Base-by-base conservation (phyloP, 2,113 vertebrate genomes). In the Pteronura brasiliensis region DNA sequence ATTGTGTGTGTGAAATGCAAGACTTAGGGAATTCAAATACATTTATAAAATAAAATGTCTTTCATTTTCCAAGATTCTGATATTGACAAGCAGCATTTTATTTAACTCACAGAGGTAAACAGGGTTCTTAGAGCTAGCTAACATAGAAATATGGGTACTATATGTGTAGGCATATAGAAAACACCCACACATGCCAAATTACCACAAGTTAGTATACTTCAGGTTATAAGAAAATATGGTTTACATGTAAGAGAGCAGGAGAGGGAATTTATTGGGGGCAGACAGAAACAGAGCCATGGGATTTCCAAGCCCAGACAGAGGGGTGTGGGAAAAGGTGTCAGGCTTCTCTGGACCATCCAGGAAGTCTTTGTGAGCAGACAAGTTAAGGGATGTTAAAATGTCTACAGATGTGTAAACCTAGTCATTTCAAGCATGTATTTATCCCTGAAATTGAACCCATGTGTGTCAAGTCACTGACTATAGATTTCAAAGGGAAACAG, bases 381-480 rank as follows among this genome's bases (percentile, higher is more conserved):
- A 97, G 83, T 96, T 97, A 96, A 97, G 92, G 82, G 97, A 97
- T 95, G 97, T 96, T 98, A 97, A 98, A 98, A 96, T 97, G 97
- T 98, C 97, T 97, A 96, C 97, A 98, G 98, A 98, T 98, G 97
- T 97, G 93, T 97, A 96, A 98, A 95, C 97, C 94, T 93, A 76
- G 82, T 97, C 95, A 96, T 96, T 98, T 86, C 85, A 86, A 94
- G 94, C 97, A 92, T 92, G 74, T 96, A 97, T 97, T 97, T 97
- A 98, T 93, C 94, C 96, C 97, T 86, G 93, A 98, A 98, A 98
- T 98, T 97, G 96, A 98, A 98, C 67, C 97, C 98, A 98, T 96
- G 94, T 97, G 97, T 97, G 96, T 96, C 52, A 49, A 95, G 69
- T 95, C 97, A 86, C 89, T 83, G 92, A 92, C 84, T 63, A 85